A percentile compares a stretch with the other conserved stretches of the same genome.
Conservation (phyloP, 2,113 vertebrate species). For the Scartelaos histophorus region DNA sequence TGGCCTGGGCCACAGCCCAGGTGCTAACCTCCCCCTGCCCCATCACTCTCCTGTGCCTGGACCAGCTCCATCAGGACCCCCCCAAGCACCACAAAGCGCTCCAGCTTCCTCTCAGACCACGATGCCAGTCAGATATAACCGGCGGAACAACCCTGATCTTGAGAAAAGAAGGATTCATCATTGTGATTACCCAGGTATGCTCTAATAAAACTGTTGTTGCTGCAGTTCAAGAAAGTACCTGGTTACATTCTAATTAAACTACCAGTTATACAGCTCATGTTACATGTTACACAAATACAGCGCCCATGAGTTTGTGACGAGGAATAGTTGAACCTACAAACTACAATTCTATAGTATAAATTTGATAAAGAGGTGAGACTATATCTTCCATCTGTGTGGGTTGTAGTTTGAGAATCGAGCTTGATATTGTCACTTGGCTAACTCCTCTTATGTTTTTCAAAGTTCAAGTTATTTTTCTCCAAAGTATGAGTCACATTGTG, state of each 20-base stretch:
- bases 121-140: constrained; percentile 88
- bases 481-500: constrained; percentile 14
- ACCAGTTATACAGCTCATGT: background rate
- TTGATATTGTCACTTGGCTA: constrained; percentile 1
- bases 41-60: constrained; percentile 34
- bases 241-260: background rate
- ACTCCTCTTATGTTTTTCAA: constrained; percentile 25
- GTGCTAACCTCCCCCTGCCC: constrained; percentile 59
- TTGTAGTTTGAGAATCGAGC: background rate
- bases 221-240: constrained; percentile 16
- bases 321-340: background rate
- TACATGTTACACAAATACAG: constrained; percentile 10
- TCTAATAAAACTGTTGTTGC: background rate
- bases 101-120: constrained; percentile 60
- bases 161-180: constrained; percentile 97
- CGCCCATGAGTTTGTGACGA: background rate
- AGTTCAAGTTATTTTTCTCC: constrained; percentile 31
- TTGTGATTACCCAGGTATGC: constrained; percentile 95
- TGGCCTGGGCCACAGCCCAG: constrained; percentile 46
- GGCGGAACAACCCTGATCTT: constrained; percentile 96
- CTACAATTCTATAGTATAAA: background rate
- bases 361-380: background rate
- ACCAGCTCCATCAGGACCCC: constrained; percentile 64
- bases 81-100: constrained; percentile 50
- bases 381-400: background rate